Evolutionary conservation across 2,888 invertebrate species (phyloP).

Genomic region (Acleris emargana): DNA sequence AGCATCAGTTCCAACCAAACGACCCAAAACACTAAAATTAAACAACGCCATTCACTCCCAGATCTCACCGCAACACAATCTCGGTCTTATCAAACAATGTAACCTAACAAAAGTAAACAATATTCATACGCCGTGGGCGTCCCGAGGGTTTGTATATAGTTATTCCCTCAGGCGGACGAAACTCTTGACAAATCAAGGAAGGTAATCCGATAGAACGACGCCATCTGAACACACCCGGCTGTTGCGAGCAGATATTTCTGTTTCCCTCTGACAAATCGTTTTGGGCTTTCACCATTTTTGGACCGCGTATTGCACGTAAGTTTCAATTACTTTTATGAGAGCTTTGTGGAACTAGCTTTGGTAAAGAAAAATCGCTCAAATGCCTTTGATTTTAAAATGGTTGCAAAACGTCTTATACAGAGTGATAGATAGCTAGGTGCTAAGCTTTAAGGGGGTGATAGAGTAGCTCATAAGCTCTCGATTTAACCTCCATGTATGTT

Average conservation of each 20-base stretch:
- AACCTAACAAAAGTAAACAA: constrained; percentile 32
- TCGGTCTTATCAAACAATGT: constrained; percentile 28
- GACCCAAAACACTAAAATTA: background rate
- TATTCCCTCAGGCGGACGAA: constrained; percentile 27
- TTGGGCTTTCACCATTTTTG: constrained; percentile 18
- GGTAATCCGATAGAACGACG: constrained; percentile 34
- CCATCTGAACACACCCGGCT: constrained; percentile 29
- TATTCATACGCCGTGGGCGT: constrained; percentile 33
- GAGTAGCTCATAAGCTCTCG: too few species aligned
- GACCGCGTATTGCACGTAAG: constrained; percentile 16
- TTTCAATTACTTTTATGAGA: constrained; percentile 26
- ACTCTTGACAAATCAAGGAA: constrained; percentile 35
- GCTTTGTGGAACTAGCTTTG: background rate
- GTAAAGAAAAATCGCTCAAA: too few species aligned
- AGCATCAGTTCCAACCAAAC: background rate
- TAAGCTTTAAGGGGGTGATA: too few species aligned
- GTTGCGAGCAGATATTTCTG: constrained; percentile 27
- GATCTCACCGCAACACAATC: constrained; percentile 23
- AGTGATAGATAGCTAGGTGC: too few species aligned
- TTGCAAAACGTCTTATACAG: too few species aligned
- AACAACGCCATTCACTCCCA: background rate
- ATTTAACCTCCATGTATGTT: too few species aligned
- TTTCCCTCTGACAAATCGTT: constrained; percentile 32
- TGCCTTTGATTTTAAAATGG: too few species aligned
- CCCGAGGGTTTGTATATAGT: constrained; percentile 26